Conservation (phyloP, 30 jellyfish, hydroid and myxozoan species). For the Aurelia sp. region DNA sequence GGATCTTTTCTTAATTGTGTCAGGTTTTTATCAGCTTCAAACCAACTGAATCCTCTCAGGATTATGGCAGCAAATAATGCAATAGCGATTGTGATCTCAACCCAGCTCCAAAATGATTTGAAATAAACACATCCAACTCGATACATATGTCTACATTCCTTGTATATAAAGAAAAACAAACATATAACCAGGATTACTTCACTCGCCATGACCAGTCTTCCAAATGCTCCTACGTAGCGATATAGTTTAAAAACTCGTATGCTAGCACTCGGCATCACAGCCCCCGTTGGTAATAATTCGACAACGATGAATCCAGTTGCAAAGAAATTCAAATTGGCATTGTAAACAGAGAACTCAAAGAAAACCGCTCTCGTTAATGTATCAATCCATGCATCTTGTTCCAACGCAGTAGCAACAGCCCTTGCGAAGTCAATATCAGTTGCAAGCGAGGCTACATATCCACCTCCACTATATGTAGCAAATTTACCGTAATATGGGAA, state of each 20-base stretch:
- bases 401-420: constrained; percentile 60
- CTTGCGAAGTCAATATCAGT: constrained; percentile 66
- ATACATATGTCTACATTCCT: constrained; percentile 56
- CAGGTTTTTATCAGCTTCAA: constrained; percentile 20
- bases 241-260: constrained; percentile 35
- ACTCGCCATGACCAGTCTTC: constrained; percentile 22
- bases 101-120: constrained; percentile 35
- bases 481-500: constrained; percentile 70
- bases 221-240: constrained; percentile 44
- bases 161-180: constrained; percentile 42
- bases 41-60: constrained; percentile 33
- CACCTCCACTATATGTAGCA: constrained; percentile 78
- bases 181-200: constrained; percentile 43
- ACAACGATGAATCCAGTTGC: constrained; percentile 51
- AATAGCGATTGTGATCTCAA: constrained; percentile 26
- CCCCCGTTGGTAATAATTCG: constrained; percentile 69
- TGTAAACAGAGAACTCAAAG: constrained; percentile 77
- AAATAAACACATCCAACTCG: constrained; percentile 33
- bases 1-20: constrained; percentile 37
- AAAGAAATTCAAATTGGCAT: constrained; percentile 65
- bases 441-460: constrained; percentile 79
- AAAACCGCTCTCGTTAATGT: constrained; percentile 81
- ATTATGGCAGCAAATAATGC: constrained; percentile 28
- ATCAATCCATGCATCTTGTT: constrained; percentile 73
- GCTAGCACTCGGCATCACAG: constrained; percentile 42